These are phyloP conservation scores for Lamellibrachia columna DNA, from an alignment of 2,888 invertebrate species.

Conservation along the genomic window DNA sequence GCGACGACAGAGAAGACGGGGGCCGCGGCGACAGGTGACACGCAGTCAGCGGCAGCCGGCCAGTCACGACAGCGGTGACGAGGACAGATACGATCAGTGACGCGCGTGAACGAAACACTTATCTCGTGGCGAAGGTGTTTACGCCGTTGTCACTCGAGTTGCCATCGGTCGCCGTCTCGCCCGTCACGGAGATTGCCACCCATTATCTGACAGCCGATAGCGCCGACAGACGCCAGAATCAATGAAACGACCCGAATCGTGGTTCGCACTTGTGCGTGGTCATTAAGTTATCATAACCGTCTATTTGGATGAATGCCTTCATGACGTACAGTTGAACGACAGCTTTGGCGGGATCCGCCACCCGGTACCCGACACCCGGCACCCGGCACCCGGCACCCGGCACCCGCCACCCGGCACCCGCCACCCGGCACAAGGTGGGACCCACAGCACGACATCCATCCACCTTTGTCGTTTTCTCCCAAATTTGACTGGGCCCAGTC, in stretches of 20 bases:
- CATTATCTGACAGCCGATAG: conserved; percentile 4
- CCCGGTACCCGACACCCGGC: too few relatives aligned
- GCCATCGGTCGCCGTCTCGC: not conserved
- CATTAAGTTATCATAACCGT: conserved; percentile 11
- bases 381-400: too few relatives aligned
- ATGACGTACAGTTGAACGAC: not conserved
- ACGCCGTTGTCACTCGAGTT: not conserved
- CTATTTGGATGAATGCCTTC: not conserved
- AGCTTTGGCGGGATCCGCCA: not conserved
- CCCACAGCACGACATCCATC: too few relatives aligned
- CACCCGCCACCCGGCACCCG: too few relatives aligned
- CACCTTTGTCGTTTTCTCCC: too few relatives aligned
- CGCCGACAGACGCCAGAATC: not conserved
- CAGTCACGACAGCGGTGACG: not conserved
- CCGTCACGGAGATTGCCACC: not conserved
- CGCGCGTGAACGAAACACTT: not conserved
- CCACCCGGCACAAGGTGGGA: too few relatives aligned
- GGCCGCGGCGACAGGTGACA: not conserved
- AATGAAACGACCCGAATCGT: not conserved
- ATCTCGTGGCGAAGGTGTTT: not conserved
- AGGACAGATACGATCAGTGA: not conserved
- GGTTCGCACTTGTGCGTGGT: not conserved
- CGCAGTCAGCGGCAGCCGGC: not conserved
- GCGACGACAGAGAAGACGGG: not conserved
- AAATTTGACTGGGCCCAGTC: too few relatives aligned